A percentile compares a stretch with the other conserved stretches of the same genome.
These are phyloP conservation scores for Palaemon carinicauda DNA, from an alignment of 1,140 invertebrate genomes.

Conservation along the genomic window DNA sequence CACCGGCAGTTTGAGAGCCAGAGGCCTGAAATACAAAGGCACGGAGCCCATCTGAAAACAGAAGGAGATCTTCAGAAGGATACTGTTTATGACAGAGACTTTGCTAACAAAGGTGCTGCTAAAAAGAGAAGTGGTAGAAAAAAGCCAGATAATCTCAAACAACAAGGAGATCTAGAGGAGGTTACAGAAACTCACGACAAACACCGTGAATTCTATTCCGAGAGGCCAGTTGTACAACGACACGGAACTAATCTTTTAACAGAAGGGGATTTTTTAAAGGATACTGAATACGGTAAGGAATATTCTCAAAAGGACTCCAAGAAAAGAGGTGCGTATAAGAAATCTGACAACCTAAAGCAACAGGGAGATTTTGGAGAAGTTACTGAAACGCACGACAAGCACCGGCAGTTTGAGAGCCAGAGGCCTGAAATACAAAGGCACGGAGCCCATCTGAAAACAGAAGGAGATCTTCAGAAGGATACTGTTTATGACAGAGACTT, in stretches of 20 bases:
- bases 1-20: not conserved
- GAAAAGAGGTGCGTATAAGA: not conserved
- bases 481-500: conserved; percentile 18
- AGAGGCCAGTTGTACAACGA: not conserved
- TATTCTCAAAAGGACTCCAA: not conserved
- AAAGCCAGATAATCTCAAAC: too few relatives aligned
- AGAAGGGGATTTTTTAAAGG: conserved; percentile 22
- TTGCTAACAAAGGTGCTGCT: not conserved
- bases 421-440: not conserved
- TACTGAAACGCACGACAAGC: conserved; percentile 21
- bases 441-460: not conserved
- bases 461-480: conserved; percentile 5
- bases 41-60: not conserved
- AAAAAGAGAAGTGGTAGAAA: too few relatives aligned
- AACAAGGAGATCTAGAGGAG: too few relatives aligned
- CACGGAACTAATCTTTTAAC: not conserved
- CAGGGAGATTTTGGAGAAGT: not conserved
- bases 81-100: not conserved
- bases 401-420: not conserved
- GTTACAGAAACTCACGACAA: conserved; percentile 10
- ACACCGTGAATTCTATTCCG: not conserved
- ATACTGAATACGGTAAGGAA: conserved; percentile 6
- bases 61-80: not conserved
- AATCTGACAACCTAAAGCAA: not conserved
- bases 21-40: not conserved